Percentiles rank a stretch among this genome's conserved stretches.
Conservation (phyloP, 2,113 vertebrate genomes). For the Sorex fumeus region DNA sequence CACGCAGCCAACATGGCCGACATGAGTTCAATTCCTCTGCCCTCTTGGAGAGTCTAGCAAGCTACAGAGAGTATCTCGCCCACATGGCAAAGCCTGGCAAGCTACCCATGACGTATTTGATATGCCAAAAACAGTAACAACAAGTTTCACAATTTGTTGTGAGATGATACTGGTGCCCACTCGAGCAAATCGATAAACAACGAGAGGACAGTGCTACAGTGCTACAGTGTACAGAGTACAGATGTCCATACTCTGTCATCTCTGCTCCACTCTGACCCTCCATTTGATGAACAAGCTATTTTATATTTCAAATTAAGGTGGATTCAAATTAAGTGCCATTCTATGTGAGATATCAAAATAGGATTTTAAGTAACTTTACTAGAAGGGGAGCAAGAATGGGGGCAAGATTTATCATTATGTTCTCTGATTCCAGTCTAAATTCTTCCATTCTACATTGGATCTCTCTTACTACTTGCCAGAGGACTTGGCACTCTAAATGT, state of each 20-base stretch:
- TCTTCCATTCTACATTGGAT: neutral
- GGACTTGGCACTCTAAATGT: neutral
- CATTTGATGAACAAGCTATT: neutral
- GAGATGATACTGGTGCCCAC: too few relatives aligned
- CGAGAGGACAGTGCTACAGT: too few relatives aligned
- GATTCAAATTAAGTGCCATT: neutral
- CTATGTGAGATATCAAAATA: neutral
- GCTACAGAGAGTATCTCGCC: too few relatives aligned
- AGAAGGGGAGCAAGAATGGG: neutral
- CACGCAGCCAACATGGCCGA: too few relatives aligned
- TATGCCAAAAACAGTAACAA: too few relatives aligned
- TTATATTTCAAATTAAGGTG: constrained; percentile 2
- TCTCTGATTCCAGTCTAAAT: neutral
- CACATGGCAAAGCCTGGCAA: too few relatives aligned
- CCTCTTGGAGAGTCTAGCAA: too few relatives aligned
- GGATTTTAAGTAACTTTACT: neutral
- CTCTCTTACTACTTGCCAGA: neutral
- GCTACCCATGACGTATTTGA: too few relatives aligned
- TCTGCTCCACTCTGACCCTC: neutral
- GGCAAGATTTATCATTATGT: neutral
- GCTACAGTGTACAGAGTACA: too few relatives aligned
- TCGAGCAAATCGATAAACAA: too few relatives aligned
- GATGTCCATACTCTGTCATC: neutral
- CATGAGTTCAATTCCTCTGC: too few relatives aligned
- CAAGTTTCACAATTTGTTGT: too few relatives aligned